Evolutionary conservation across 2,797 vertebrate genomes (phyloP).

Genomic region (Spondyliosoma cantharus): DNA sequence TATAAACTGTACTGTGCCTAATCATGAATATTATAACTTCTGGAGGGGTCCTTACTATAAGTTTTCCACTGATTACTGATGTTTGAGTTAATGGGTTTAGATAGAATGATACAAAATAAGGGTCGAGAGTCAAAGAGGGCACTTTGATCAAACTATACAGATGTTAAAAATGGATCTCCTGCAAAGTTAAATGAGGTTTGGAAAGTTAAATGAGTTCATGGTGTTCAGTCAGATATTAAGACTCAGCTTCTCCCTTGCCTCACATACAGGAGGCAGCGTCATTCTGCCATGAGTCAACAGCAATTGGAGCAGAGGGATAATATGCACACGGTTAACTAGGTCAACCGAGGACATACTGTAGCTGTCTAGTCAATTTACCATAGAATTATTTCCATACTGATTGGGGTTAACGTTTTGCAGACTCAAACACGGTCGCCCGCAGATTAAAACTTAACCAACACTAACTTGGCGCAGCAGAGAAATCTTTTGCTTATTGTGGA

Average conservation of each 20-base stretch:
- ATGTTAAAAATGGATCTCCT: conserved; percentile 44
- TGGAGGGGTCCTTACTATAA: not conserved
- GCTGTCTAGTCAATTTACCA: conserved; percentile 60
- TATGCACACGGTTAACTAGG: conserved; percentile 71
- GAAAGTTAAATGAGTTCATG: conserved; percentile 65
- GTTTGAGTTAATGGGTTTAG: not conserved
- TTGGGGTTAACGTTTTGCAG: conserved; percentile 62
- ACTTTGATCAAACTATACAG: conserved; percentile 38
- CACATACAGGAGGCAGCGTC: conserved; percentile 54
- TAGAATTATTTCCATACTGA: conserved; percentile 62
- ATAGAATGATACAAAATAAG: not conserved
- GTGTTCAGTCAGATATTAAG: conserved; percentile 58
- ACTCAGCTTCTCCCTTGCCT: conserved; percentile 52
- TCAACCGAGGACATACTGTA: conserved; percentile 67
- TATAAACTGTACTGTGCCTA: not conserved
- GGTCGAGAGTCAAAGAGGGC: not conserved
- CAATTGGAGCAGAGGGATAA: conserved; percentile 65
- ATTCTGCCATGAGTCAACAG: conserved; percentile 69
- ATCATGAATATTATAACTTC: not conserved
- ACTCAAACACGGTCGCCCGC: conserved; percentile 33
- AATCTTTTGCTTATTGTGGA: conserved; percentile 57
- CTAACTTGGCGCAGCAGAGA: conserved; percentile 36
- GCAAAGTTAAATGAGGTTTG: conserved; percentile 52
- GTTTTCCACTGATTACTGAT: not conserved
- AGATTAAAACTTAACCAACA: conserved; percentile 63